phyloP scores from a whole-genome alignment of 2,113 vertebrate species.

The Mesitornis unicolor region DNA sequence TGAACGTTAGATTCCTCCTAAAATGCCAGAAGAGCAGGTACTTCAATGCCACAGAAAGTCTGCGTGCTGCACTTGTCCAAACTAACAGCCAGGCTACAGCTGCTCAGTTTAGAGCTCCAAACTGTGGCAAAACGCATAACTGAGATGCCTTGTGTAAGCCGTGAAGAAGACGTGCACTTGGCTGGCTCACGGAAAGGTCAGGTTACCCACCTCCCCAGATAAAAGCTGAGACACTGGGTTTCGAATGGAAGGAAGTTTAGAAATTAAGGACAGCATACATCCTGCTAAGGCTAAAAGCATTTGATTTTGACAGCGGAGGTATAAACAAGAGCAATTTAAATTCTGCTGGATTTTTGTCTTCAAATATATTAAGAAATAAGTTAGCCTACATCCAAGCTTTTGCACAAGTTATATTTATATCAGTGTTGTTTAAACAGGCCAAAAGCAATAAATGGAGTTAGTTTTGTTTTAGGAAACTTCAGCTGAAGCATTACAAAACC shows the following conservation, averaged over 20 bases:
- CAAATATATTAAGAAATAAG: conserved; percentile 44
- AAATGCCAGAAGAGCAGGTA: conserved; percentile 66
- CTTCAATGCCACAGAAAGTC: conserved; percentile 39
- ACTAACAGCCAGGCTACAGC: conserved; percentile 74
- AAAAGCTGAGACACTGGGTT: conserved; percentile 47
- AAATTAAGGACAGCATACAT: conserved; percentile 43
- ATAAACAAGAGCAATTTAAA: conserved; percentile 40
- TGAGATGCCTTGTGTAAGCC: conserved; percentile 69
- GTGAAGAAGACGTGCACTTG: conserved; percentile 64
- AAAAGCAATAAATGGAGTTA: conserved; percentile 52
- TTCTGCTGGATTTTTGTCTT: conserved; percentile 33
- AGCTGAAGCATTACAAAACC: conserved; percentile 30
- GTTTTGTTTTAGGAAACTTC: conserved; percentile 67
- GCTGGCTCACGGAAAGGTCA: conserved; percentile 62
- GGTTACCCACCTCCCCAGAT: conserved; percentile 71
- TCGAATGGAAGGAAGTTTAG: conserved; percentile 63
- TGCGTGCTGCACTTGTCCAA: conserved; percentile 72
- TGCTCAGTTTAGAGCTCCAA: conserved; percentile 72
- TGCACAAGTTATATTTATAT: conserved; percentile 50
- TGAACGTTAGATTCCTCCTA: conserved; percentile 3
- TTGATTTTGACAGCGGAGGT: conserved; percentile 51
- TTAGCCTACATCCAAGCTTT: conserved; percentile 5
- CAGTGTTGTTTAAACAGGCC: conserved; percentile 54
- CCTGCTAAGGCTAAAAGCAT: conserved; percentile 44
- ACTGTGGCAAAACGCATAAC: conserved; percentile 73